A percentile compares a stretch with the other conserved stretches of the same genome.
These are phyloP conservation scores for Acrocephalus scirpaceus DNA, from an alignment of 2,797 vertebrate species.

Conservation along the genomic window DNA sequence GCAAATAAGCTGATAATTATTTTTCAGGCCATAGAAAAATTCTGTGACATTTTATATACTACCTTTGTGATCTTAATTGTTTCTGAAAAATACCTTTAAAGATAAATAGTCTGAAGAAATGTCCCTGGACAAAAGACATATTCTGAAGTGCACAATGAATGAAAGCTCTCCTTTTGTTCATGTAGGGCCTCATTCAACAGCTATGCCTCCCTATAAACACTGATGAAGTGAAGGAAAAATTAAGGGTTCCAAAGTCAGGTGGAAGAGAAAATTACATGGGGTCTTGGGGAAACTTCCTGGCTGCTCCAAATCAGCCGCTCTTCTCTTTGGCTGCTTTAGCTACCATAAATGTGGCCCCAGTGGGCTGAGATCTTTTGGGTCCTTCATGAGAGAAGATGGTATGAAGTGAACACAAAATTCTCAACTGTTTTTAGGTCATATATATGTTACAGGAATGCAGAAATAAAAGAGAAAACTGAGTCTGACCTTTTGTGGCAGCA, in stretches of 20 bases:
- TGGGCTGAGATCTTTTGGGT: not conserved
- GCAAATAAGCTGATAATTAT: constrained; percentile 60
- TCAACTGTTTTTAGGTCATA: not conserved
- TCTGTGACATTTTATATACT: constrained; percentile 56
- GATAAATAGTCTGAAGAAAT: not conserved
- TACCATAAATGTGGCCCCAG: not conserved
- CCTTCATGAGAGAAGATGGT: not conserved
- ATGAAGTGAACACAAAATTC: not conserved
- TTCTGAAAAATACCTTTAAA: constrained; percentile 54
- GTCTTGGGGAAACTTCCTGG: not conserved
- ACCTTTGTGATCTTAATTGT: constrained; percentile 54
- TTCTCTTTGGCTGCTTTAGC: not conserved
- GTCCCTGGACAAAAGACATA: not conserved
- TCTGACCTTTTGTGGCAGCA: not conserved
- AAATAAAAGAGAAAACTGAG: not conserved
- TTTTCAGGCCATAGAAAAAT: constrained; percentile 62
- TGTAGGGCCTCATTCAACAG: fast-evolving
- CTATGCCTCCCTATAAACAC: not conserved
- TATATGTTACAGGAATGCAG: not conserved
- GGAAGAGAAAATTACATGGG: not conserved
- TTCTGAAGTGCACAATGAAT: not conserved
- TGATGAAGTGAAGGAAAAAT: not conserved
- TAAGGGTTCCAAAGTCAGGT: not conserved
- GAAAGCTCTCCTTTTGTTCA: not conserved
- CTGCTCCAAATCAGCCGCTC: not conserved